Base-by-base conservation (phyloP, 1,140 invertebrate genomes). In the Campodea augens region DNA sequence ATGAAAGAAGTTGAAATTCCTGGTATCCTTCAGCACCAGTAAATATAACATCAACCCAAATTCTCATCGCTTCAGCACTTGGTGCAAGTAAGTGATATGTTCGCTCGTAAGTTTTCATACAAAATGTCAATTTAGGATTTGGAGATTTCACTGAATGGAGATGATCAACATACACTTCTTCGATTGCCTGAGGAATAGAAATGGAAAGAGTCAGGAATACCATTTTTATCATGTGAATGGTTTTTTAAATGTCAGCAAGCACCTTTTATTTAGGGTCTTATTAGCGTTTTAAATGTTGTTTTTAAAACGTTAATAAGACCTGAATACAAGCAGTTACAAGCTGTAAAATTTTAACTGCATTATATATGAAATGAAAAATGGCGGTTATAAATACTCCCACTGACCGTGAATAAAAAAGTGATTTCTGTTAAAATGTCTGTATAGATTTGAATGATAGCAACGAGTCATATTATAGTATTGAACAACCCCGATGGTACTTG, bases 21-120 rank as follows among this genome's bases (percentile, higher is more conserved):
- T 73, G 75, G 58, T 86, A 83, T n/a, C 81, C 82, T 62, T 87
- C 82, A 21, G 83, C 84, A 36, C 83, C 84, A 5, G 82, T 86
- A 57, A 87, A 85, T 44, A 93, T 78, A 10, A 96, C 90, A 65
- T 98, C 92, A 21, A 97, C 87, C 92, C 92, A 98, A 50, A 98
- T 90, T 45, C 90, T 67, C 69, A 95, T 92, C 0, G 89, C 82
- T 62, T 95, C 90, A 15, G 89, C 76, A 5, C 82, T 86, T 0
- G 89, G 87, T 3, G 92, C 89, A 72, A 93, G 86, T 20, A 98
- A 63, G 59, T 88, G 84, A 59, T 89, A 96, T 32, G 78, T 72
- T 39, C 90, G 70, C 47, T 89, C 83, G 49, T 78, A 74, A 0
- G 91, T 95, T 64, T 96, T 96, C n/a, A 97, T 84, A 56, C 92